These are phyloP conservation scores for Phymorhynchus buccinoides DNA, from an alignment of 1,140 invertebrate genomes.

Conservation along the genomic window DNA sequence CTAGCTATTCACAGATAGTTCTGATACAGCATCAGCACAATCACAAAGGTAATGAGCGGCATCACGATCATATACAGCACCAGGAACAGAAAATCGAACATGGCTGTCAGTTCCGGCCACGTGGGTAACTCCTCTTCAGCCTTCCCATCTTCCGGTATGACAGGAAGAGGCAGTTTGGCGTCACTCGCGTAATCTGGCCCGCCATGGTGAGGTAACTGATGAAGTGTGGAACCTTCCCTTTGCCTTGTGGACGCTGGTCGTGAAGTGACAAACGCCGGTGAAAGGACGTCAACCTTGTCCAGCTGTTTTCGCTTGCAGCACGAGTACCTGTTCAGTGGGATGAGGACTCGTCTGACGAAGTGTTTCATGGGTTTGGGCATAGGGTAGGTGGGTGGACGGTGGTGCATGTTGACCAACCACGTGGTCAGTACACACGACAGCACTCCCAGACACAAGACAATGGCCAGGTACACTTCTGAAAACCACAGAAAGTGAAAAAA, in stretches of 20 bases:
- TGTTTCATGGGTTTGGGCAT: background rate
- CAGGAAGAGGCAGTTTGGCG: background rate
- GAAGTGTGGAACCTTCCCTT: background rate
- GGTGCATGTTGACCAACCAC: background rate
- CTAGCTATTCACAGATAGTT: background rate
- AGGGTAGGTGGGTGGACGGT: background rate
- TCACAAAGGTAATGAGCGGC: background rate
- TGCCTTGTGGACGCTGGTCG: background rate
- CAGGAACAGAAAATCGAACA: background rate
- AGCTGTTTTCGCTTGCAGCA: background rate
- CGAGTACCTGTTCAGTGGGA: background rate
- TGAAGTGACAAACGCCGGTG: too few relatives aligned
- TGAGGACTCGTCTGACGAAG: conserved; percentile 1
- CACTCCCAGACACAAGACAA: conserved; percentile 3
- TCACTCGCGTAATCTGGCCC: background rate
- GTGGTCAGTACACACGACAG: background rate
- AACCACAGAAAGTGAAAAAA: background rate
- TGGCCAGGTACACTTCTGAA: conserved; percentile 19
- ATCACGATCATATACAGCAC: background rate
- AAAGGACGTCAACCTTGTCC: too few relatives aligned
- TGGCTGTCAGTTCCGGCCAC: conserved; percentile 22
- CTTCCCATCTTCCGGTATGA: background rate
- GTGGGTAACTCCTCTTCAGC: background rate
- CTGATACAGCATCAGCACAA: background rate
- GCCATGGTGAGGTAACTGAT: too few relatives aligned